Evolutionary conservation across 2,888 invertebrate species (phyloP).

Genomic region (Eristalis pertinax): DNA sequence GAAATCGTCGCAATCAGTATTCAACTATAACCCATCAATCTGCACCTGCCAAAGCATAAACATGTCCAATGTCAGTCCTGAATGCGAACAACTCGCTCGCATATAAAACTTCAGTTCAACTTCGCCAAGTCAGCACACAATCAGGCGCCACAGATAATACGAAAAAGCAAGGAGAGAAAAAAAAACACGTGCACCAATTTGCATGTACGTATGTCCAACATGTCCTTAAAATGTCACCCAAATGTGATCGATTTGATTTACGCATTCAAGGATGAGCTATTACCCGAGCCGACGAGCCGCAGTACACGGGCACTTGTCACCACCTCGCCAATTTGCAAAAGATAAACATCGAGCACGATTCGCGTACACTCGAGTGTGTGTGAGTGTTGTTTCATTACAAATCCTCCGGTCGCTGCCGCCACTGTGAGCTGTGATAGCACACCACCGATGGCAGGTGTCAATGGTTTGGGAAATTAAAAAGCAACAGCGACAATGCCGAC

Average conservation of each 20-base stretch:
- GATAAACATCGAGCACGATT: constrained; percentile 63
- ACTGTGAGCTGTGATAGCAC: not conserved
- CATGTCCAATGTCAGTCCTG: constrained; percentile 10
- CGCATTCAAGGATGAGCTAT: constrained; percentile 66
- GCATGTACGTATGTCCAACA: constrained; percentile 64
- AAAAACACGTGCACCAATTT: constrained; percentile 58
- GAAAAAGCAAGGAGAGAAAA: not conserved
- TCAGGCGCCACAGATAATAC: constrained; percentile 50
- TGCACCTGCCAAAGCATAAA: constrained; percentile 11
- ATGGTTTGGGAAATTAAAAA: constrained; percentile 61
- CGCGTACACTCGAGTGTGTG: not conserved
- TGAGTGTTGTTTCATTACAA: constrained; percentile 34
- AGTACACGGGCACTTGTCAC: constrained; percentile 37
- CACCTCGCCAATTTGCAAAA: constrained; percentile 48
- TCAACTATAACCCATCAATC: not conserved
- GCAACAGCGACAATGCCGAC: not conserved
- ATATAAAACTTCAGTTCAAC: not conserved
- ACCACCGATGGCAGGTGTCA: constrained; percentile 60
- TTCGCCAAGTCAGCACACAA: not conserved
- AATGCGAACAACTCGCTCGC: constrained; percentile 20
- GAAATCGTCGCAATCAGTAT: not conserved
- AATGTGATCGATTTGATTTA: constrained; percentile 69
- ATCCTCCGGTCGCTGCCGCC: not conserved
- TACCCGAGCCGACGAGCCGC: not conserved
- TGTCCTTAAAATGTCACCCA: constrained; percentile 70